A percentile compares a stretch with the other conserved stretches of the same genome.
phyloP scores from a whole-genome alignment of 2,113 vertebrate genomes.

The Microtus richardsoni region DNA sequence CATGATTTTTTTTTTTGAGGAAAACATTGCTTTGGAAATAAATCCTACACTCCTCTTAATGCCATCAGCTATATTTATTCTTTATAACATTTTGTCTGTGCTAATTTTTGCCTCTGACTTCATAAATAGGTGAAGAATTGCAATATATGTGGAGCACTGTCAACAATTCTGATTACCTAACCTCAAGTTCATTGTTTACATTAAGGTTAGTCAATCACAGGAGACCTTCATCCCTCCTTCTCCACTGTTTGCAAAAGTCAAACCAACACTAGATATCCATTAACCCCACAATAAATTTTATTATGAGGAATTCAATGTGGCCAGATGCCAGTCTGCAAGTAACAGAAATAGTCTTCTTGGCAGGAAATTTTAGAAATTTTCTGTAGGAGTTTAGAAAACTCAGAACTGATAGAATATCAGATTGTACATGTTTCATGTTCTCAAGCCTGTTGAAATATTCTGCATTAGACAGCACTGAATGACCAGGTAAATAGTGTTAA shows the following conservation, averaged over 20 bases:
- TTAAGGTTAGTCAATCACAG: not conserved
- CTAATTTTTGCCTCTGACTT: not conserved
- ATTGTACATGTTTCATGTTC: not conserved
- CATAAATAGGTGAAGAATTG: not conserved
- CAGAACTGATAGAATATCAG: not conserved
- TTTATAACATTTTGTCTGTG: not conserved
- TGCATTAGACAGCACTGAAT: not conserved
- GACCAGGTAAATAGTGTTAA: not conserved
- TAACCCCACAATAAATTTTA: not conserved
- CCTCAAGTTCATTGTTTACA: not conserved
- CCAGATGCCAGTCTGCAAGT: not conserved
- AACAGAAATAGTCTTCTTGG: not conserved
- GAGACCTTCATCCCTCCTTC: not conserved
- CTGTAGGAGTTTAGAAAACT: not conserved
- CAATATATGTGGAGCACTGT: not conserved
- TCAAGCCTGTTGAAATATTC: not conserved
- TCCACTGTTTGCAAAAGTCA: not conserved
- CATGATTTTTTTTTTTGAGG: not conserved
- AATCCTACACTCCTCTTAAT: no score
- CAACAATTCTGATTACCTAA: not conserved
- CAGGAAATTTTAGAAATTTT: not conserved
- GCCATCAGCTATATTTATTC: not conserved
- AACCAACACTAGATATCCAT: not conserved
- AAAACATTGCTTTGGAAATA: not conserved
- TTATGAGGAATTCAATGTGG: not conserved